Conservation (phyloP, 2,888 invertebrate species). For the Drosophila melanosoma region DNA sequence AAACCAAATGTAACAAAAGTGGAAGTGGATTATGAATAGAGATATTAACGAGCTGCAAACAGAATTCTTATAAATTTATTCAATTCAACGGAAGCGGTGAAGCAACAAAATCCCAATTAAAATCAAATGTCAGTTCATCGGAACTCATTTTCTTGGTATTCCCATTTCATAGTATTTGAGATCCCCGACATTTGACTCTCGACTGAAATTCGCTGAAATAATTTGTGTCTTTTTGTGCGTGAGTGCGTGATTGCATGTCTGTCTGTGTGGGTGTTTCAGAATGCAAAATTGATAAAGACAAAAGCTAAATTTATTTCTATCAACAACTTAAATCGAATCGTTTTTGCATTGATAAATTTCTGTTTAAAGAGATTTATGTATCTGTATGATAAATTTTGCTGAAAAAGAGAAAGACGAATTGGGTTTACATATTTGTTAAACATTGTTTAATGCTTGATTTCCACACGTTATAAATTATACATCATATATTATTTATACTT, state of each 20-base stretch:
- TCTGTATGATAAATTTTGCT: too few relatives aligned
- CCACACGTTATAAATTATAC: neutral
- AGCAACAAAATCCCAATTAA: conserved; percentile 11
- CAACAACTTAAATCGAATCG: too few relatives aligned
- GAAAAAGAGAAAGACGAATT: too few relatives aligned
- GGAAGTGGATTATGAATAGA: neutral
- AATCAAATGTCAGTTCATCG: neutral
- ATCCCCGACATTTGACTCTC: neutral
- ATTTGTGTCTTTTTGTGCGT: neutral
- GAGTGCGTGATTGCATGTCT: neutral
- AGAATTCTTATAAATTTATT: conserved; percentile 4
- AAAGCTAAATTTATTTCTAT: too few relatives aligned
- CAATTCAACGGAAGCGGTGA: conserved; percentile 2
- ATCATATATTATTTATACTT: neutral
- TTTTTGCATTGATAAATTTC: too few relatives aligned
- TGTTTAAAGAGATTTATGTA: too few relatives aligned
- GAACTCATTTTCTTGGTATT: neutral
- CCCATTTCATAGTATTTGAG: neutral
- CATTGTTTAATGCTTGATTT: neutral
- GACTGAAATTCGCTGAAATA: conserved; percentile 11
- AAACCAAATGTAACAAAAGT: neutral
- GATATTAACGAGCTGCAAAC: conserved; percentile 1
- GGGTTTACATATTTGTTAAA: neutral
- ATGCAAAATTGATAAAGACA: conserved; percentile 5
- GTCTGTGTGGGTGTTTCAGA: neutral